Evolutionary conservation across 2,888 invertebrate species (phyloP), one percentile per base, ranked within the genome.

Genomic region (Acronicta leporina): DNA sequence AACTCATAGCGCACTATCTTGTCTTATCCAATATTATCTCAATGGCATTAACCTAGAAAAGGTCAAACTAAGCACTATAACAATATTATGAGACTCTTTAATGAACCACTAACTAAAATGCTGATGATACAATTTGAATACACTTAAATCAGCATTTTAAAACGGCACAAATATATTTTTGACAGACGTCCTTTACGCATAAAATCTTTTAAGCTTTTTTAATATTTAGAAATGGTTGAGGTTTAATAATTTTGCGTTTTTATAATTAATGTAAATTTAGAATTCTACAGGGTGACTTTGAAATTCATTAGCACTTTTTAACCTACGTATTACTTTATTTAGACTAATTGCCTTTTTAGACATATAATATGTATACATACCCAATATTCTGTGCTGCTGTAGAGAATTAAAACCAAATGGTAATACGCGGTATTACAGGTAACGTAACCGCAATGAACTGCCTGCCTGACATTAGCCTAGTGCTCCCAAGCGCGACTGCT

Each of bases 51-150:
- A 16, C 54, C 52, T 45, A 72, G 54, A 44, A 50, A 68, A 72
- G 42, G 54, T 60, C 47, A 43, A 42, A 45, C 13, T 38, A 38
- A 38, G 7, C n/a, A 38, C 38, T 2, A 38, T 38, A 38, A 55
- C 43, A 54, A 42, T 55, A 48, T 42, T 41, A 15, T 50, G 46
- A 54, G 41, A 41, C n/a, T 50, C 35, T 30, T 43, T 55, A 61
- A 72, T 61, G 46, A 56, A 43, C 30, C 48, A 44, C 61, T 46
- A 42, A 15, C 35, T 41, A 65, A 58, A 72, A 52, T 38, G 51
- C 51, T 57, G 48, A 50, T 57, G 48, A 47, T 56, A 55, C n/a
- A 48, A 60, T 44, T 69, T 38, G 33, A 52, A 33, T 51, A 43
- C 47, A 35, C 35, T 35, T 35, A 41, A 38, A 49, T 51, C 16